phyloP scores from a whole-genome alignment of 2,888 invertebrate species.

The Agriopis marginaria region DNA sequence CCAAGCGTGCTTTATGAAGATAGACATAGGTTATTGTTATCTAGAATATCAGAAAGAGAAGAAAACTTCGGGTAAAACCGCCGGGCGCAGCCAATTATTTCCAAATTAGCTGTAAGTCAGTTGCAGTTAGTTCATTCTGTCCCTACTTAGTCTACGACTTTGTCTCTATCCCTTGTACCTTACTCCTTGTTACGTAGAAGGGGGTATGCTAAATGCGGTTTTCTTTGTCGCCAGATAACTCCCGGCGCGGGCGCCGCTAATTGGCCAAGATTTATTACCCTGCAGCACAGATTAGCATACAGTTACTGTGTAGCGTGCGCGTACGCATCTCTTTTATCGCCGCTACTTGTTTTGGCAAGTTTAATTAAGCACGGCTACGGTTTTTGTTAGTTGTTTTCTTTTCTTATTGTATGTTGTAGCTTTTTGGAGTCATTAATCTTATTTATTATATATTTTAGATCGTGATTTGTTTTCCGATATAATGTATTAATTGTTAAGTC shows the following conservation, averaged over 20 bases:
- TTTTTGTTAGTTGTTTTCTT: background rate
- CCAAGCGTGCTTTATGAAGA: no score
- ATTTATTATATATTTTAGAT: no score
- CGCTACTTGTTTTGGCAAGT: constrained; percentile 36
- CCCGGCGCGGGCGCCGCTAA: constrained; percentile 67
- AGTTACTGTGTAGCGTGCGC: constrained; percentile 41
- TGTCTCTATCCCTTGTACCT: background rate
- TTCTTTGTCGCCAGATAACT: constrained; percentile 76
- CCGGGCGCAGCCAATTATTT: no score
- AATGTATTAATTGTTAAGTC: no score
- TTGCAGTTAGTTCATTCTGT: background rate
- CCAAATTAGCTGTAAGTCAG: background rate
- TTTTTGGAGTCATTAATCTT: no score
- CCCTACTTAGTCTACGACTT: no score
- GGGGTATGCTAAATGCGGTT: constrained; percentile 62
- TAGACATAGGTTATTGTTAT: no score
- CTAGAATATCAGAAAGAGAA: no score
- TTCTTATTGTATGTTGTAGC: no score
- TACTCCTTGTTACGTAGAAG: constrained; percentile 48
- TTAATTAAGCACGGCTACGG: constrained; percentile 37
- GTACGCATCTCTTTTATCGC: constrained; percentile 24
- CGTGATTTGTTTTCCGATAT: no score
- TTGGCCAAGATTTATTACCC: constrained; percentile 80
- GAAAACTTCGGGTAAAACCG: no score
- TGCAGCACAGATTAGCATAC: constrained; percentile 46